Evolutionary conservation across 2,888 invertebrate genomes (phyloP), one percentile per base, ranked within the genome.

Genomic region (Hydroisotoma schaefferi): DNA sequence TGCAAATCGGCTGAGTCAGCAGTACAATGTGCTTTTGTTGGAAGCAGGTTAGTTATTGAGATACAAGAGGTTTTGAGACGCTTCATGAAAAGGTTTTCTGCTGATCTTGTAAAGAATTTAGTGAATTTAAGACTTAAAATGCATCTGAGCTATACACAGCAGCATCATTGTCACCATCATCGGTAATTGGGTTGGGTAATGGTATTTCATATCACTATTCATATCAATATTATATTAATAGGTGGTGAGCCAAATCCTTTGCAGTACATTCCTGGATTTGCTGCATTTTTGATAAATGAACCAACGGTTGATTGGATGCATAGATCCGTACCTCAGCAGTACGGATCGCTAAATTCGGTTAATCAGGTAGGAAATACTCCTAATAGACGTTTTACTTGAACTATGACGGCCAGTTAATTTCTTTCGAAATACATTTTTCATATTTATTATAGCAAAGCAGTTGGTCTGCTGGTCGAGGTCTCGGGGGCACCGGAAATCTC

Each of bases 171-270:
- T n/a, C n/a, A n/a, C n/a, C n/a, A n/a, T n/a, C n/a, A n/a, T n/a
- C n/a, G n/a, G n/a, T n/a, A n/a, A n/a, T n/a, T n/a, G n/a, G n/a
- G n/a, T n/a, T n/a, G n/a, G n/a, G n/a, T n/a, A n/a, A n/a, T n/a
- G n/a, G n/a, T n/a, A 6, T 33, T 33, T 33, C 33, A 33, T 33
- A 15, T 33, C 33, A 33, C 33, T 33, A 15, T 33, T n/a, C n/a
- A n/a, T n/a, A n/a, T n/a, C n/a, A n/a, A n/a, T n/a, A n/a, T n/a
- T n/a, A n/a, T n/a, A 33, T 33, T 18, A 6, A 46, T 25, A 52
- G 64, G 67, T 20, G 65, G 65, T 2, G 60, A 65, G 4, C 62
- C 63, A 1, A 60, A 58, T 49, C 63, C 64, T 4, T n/a, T 64
- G 1, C 61, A 61, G 27, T 57, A 44, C 20, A 57, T 67, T 37